Conservation (phyloP, 2,797 vertebrate genomes). For the Esox lucius region DNA sequence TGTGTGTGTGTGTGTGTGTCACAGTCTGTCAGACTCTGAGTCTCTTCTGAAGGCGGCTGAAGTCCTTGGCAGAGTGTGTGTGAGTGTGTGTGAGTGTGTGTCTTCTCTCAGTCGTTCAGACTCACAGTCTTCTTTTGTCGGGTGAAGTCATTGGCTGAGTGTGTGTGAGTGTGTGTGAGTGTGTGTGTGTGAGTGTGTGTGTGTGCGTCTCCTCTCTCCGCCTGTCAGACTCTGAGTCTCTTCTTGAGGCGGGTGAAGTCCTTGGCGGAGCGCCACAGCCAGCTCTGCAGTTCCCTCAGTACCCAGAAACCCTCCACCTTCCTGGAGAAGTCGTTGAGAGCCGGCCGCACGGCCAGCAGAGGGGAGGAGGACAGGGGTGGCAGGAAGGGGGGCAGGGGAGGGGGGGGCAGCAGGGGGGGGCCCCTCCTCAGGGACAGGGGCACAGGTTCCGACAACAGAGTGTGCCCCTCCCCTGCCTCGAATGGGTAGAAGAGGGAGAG, state of each 20-base stretch:
- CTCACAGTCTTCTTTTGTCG: neutral
- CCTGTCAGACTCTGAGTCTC: conserved; percentile 63
- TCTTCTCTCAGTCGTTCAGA: neutral
- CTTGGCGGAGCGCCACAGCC: conserved; percentile 95
- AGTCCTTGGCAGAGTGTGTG: neutral
- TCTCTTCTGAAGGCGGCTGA: too few relatives aligned
- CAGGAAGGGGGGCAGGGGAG: conserved; percentile 41
- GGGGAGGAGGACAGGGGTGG: conserved; percentile 37
- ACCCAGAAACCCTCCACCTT: conserved; percentile 98
- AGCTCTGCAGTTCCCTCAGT: conserved; percentile 93
- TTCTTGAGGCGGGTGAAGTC: conserved; percentile 96
- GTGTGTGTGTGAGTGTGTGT: neutral
- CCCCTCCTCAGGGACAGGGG: conserved; percentile 22
- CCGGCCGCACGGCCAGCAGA: conserved; percentile 58
- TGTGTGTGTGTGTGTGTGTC: conserved; percentile 1
- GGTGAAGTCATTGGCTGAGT: conserved; percentile 9
- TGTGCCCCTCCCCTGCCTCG: conserved; percentile 57
- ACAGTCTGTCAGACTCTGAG: neutral
- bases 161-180: neutral
- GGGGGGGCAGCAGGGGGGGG: conserved; percentile 33
- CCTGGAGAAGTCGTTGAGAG: conserved; percentile 88
- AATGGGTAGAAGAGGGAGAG: conserved; percentile 77
- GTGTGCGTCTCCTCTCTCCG: conserved; percentile 9
- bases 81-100: neutral
- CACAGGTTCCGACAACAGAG: conserved; percentile 52